Conservation (phyloP, 2,113 vertebrate genomes). For the Pterocles burchelli region DNA sequence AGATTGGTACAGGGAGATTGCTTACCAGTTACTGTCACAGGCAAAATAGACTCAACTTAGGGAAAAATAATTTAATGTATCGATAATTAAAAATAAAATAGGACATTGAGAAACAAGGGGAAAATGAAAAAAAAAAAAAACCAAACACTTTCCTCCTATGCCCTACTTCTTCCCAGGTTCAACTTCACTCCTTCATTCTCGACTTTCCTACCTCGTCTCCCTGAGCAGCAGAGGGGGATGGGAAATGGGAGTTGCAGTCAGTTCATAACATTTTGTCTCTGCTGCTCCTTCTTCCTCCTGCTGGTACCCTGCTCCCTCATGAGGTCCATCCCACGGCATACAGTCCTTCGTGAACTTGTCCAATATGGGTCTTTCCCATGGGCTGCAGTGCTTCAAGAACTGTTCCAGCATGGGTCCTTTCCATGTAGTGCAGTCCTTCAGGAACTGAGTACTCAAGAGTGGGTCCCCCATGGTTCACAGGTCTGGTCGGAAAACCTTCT, state of each 20-base stretch:
- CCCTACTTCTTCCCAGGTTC: background rate
- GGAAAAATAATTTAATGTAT: background rate
- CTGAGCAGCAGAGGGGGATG: accelerated
- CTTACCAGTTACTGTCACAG: background rate
- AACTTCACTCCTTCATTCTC: background rate
- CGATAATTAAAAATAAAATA: background rate
- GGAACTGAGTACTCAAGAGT: accelerated
- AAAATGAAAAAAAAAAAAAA: background rate
- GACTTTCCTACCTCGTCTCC: background rate
- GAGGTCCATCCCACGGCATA: background rate
- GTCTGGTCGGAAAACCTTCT: background rate
- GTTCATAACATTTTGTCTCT: background rate
- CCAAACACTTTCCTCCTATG: no score
- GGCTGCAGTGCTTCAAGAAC: background rate
- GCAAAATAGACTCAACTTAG: background rate
- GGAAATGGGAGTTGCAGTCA: background rate
- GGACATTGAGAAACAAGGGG: background rate
- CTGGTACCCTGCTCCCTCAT: background rate
- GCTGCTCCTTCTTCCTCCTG: background rate
- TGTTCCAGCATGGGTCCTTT: background rate
- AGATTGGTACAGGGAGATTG: background rate
- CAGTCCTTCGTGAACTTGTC: background rate
- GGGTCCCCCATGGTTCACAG: accelerated
- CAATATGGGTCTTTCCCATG: background rate
- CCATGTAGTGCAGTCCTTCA: background rate